A percentile compares a stretch with the other conserved stretches of the same genome.
phyloP scores from a whole-genome alignment of 2,888 invertebrate genomes.

The Elegia similella region DNA sequence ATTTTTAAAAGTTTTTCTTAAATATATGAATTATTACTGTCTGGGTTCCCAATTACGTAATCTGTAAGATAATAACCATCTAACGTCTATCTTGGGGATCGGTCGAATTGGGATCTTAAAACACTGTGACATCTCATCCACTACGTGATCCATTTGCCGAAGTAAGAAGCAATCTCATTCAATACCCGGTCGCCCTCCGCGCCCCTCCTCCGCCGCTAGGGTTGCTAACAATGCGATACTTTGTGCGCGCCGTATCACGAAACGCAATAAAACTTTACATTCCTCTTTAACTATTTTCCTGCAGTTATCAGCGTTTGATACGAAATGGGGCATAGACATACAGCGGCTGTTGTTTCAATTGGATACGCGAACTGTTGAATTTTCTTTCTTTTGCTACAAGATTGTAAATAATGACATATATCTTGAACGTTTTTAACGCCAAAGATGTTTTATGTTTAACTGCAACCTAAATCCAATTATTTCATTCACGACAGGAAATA shows the following conservation, averaged over 20 bases:
- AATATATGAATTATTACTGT: neutral
- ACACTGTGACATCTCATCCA: constrained; percentile 83
- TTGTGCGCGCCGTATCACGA: constrained; percentile 66
- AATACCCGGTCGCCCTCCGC: constrained; percentile 65
- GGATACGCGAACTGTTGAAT: constrained; percentile 9
- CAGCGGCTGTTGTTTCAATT: constrained; percentile 24
- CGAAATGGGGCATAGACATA: constrained; percentile 54
- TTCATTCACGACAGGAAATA: no score
- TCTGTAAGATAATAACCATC: constrained; percentile 46
- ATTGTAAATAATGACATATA: neutral
- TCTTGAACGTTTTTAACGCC: no score
- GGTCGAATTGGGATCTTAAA: constrained; percentile 80
- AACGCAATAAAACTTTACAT: constrained; percentile 78
- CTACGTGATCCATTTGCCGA: constrained; percentile 83
- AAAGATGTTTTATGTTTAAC: no score
- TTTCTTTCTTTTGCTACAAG: neutral
- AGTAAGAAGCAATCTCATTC: constrained; percentile 83
- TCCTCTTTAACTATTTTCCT: constrained; percentile 74
- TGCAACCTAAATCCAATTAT: no score
- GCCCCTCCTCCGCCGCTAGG: constrained; percentile 45
- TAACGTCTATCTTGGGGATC: constrained; percentile 48
- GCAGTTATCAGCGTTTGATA: constrained; percentile 69
- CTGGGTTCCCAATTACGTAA: constrained; percentile 20
- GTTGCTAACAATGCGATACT: constrained; percentile 73
- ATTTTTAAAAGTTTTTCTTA: no score